Evolutionary conservation across 2,888 invertebrate genomes (phyloP).

Genomic region (Philhelius pedissequus): DNA sequence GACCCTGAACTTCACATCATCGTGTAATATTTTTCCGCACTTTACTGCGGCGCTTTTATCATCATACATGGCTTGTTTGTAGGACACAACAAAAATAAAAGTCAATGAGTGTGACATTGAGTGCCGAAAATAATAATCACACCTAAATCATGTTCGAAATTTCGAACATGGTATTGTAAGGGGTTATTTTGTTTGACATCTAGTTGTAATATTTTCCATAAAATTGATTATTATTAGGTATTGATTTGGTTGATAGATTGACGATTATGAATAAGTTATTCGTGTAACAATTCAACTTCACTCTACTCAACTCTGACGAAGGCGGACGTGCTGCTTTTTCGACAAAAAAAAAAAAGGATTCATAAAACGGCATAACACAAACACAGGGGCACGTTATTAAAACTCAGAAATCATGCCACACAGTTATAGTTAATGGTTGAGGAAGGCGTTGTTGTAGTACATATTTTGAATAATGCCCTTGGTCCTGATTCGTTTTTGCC

Average conservation of each 20-base stretch:
- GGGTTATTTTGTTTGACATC: neutral
- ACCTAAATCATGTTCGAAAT: constrained; percentile 4
- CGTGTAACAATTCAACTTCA: neutral
- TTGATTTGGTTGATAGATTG: neutral
- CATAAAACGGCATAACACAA: neutral
- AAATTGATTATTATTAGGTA: neutral
- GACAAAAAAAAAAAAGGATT: neutral
- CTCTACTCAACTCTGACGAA: neutral
- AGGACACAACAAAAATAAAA: neutral
- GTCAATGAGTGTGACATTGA: constrained; percentile 2
- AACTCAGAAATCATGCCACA: neutral
- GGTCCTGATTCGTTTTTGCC: constrained; percentile 25
- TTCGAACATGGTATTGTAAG: neutral
- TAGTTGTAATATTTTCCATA: neutral
- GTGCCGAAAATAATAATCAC: neutral
- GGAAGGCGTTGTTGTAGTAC: neutral
- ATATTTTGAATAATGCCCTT: constrained; percentile 33
- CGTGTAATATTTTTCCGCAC: neutral
- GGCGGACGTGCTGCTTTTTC: neutral
- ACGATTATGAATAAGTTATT: neutral
- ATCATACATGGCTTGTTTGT: too few relatives aligned
- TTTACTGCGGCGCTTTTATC: neutral
- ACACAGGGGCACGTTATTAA: neutral
- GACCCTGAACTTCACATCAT: constrained; percentile 43
- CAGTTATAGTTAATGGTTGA: constrained; percentile 28